phyloP scores from a whole-genome alignment of 1,140 invertebrate genomes.

The Atta cephalotes region DNA sequence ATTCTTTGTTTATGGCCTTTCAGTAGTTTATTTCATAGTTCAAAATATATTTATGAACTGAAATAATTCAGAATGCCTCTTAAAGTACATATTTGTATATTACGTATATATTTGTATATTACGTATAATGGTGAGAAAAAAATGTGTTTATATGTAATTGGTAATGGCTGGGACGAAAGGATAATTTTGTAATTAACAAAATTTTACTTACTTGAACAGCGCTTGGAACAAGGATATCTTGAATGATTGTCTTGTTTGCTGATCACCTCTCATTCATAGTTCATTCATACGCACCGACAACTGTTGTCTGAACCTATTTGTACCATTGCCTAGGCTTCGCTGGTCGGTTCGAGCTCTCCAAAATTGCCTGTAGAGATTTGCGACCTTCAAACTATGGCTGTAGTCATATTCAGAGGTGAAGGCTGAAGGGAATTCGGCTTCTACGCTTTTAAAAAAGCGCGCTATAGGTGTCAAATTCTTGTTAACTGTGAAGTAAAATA shows the following conservation, averaged over 20 bases:
- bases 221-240: neutral
- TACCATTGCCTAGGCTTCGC: neutral
- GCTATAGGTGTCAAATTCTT: conserved; percentile 10
- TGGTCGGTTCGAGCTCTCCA: neutral
- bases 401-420: conserved; percentile 22
- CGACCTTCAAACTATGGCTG: neutral
- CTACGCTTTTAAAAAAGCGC: conserved; percentile 1
- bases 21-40: neutral
- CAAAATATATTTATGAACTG: neutral
- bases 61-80: neutral
- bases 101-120: conserved; percentile 26
- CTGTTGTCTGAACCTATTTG: conserved; percentile 13
- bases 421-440: neutral
- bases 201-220: conserved; percentile 19
- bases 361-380: conserved; percentile 1
- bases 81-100: conserved; percentile 22
- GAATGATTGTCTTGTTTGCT: conserved; percentile 28
- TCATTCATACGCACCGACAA: conserved; percentile 41
- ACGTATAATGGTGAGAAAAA: neutral
- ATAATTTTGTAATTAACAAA: neutral
- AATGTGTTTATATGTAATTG: neutral
- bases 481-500: conserved; percentile 7
- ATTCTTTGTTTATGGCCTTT: neutral
- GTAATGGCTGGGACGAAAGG: neutral
- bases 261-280: conserved; percentile 8